Percentiles rank a stretch among this genome's conserved stretches.
These are phyloP conservation scores for Heliangelus exortis DNA, from an alignment of 2,797 vertebrate species.

Conservation along the genomic window DNA sequence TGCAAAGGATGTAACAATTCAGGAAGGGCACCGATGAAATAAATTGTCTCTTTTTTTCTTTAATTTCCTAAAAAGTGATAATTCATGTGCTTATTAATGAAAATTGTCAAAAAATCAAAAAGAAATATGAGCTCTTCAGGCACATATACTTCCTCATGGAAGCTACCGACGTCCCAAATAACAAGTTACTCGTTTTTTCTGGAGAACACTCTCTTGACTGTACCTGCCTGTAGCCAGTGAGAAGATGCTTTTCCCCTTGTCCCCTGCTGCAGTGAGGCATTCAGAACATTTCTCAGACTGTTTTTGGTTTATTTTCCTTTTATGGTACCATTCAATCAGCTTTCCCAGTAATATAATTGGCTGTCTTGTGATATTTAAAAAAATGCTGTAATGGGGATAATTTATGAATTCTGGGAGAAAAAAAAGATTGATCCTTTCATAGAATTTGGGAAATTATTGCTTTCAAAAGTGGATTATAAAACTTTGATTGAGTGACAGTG, in stretches of 20 bases:
- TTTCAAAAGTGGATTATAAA: constrained; percentile 62
- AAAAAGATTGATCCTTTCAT: constrained; percentile 48
- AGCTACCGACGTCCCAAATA: background rate
- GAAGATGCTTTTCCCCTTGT: background rate
- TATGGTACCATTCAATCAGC: constrained; percentile 24
- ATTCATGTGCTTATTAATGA: background rate
- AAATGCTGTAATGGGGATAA: constrained; percentile 15
- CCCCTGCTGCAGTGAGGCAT: background rate
- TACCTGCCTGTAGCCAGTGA: background rate
- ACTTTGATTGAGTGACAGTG: constrained; percentile 63
- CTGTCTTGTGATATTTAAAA: constrained; percentile 47
- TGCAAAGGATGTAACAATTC: background rate
- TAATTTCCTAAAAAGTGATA: background rate
- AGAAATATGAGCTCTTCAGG: background rate
- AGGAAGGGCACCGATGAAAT: background rate
- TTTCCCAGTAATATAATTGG: constrained; percentile 63
- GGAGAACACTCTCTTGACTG: background rate
- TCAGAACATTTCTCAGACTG: constrained; percentile 41
- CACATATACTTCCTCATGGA: background rate
- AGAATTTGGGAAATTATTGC: constrained; percentile 68
- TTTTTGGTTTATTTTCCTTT: constrained; percentile 61
- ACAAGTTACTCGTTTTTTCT: background rate
- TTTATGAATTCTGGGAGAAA: constrained; percentile 44
- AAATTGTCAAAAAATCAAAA: background rate
- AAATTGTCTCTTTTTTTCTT: background rate